phyloP scores from a whole-genome alignment of 2,113 vertebrate species.

The Aleadryas rufinucha region DNA sequence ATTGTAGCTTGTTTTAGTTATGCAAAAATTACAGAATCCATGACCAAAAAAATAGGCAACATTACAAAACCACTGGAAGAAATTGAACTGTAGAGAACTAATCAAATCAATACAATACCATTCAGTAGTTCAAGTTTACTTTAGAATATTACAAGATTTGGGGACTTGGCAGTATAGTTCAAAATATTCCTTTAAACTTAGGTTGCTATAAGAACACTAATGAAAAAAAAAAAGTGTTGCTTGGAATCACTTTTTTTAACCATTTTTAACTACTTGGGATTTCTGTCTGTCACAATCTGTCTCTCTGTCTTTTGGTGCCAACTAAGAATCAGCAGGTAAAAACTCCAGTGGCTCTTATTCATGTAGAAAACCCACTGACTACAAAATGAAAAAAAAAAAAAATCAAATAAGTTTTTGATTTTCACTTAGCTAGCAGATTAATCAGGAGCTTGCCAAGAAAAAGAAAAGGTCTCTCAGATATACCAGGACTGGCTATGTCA shows the following conservation, averaged over 20 bases:
- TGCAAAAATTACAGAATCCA: background rate
- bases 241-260: background rate
- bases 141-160: background rate
- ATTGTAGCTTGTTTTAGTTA: background rate
- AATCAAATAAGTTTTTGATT: background rate
- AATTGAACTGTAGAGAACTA: background rate
- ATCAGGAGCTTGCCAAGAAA: background rate
- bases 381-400: background rate
- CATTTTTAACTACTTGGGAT: background rate
- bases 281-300: accelerated
- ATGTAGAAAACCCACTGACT: background rate
- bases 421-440: background rate
- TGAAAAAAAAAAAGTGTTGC: background rate
- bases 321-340: background rate
- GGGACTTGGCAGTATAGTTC: background rate
- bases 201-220: background rate
- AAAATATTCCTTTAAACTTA: background rate
- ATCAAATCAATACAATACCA: background rate
- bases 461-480: background rate
- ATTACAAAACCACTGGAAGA: background rate
- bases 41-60: background rate
- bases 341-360: background rate
- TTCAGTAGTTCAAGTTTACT: background rate
- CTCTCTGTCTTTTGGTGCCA: background rate
- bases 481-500: background rate